These are phyloP conservation scores for Hormaphis cornu DNA, from an alignment of 1,140 invertebrate species.

Conservation along the genomic window DNA sequence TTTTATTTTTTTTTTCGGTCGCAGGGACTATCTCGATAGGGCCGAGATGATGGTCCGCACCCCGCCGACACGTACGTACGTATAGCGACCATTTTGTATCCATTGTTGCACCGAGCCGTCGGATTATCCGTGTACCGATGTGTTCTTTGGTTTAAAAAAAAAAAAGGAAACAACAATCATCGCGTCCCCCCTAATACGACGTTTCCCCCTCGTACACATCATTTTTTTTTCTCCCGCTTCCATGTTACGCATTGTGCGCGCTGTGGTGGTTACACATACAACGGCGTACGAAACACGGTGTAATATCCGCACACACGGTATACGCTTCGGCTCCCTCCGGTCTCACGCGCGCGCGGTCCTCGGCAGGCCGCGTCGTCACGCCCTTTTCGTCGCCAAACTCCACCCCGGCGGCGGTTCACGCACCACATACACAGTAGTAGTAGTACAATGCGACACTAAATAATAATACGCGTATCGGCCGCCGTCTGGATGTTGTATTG, in stretches of 20 bases:
- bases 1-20: too few relatives aligned
- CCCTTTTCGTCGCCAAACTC: constrained; percentile 28
- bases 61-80: too few relatives aligned
- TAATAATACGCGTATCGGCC: neutral
- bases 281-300: neutral
- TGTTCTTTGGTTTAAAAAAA: neutral
- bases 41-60: too few relatives aligned
- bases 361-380: constrained; percentile 21
- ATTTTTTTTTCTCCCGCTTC: neutral
- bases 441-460: neutral
- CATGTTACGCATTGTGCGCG: neutral
- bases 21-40: too few relatives aligned
- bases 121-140: constrained; percentile 24
- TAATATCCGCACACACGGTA: constrained; percentile 30
- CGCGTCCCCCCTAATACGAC: neutral
- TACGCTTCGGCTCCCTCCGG: too few relatives aligned
- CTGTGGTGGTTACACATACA: too few relatives aligned
- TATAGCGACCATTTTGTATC: constrained; percentile 25
- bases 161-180: neutral
- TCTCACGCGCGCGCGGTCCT: too few relatives aligned
- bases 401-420: neutral
- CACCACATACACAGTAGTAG: neutral
- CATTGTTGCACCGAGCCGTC: neutral
- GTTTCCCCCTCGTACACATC: neutral
- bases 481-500: neutral